Conservation (phyloP, 2,113 vertebrate genomes). For the Peucedramus taeniatus region DNA sequence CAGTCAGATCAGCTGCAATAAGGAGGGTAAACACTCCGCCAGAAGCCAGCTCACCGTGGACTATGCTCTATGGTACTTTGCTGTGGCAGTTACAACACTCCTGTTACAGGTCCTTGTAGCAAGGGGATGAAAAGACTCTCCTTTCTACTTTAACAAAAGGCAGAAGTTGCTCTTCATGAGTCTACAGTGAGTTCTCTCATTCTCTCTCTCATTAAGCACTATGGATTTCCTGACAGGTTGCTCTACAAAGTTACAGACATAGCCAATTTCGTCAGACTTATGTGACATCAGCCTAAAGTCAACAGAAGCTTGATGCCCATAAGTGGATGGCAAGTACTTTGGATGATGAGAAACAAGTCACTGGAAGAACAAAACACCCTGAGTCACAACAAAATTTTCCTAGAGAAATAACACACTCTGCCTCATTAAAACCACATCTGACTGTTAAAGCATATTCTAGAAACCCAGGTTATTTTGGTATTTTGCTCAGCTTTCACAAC, state of each 20-base stretch:
- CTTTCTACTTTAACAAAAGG: background rate
- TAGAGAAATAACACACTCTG: background rate
- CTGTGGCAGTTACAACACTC: background rate
- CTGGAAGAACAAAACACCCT: slow-evolving; percentile 32
- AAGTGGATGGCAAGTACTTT: slow-evolving; percentile 17
- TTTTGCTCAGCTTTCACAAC: slow-evolving; percentile 2
- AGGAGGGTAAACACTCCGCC: background rate
- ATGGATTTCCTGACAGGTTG: background rate
- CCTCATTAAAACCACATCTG: slow-evolving; percentile 13
- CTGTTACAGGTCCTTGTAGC: background rate
- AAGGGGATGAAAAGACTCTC: background rate
- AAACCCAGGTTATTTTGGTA: background rate
- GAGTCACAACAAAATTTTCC: slow-evolving; percentile 38
- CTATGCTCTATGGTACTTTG: background rate
- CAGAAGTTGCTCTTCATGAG: background rate
- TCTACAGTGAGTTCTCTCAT: background rate
- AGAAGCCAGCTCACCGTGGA: background rate
- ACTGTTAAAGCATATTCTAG: slow-evolving; percentile 15
- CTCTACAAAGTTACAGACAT: background rate
- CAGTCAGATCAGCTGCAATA: background rate
- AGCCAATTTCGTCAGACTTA: background rate
- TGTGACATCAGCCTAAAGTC: background rate
- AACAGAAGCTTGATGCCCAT: background rate
- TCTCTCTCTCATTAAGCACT: background rate
- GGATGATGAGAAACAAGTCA: slow-evolving; percentile 28